Percentiles rank a stretch among this genome's conserved stretches.
phyloP scores from a whole-genome alignment of 2,888 invertebrate genomes.

The Periphyllus acericola region DNA sequence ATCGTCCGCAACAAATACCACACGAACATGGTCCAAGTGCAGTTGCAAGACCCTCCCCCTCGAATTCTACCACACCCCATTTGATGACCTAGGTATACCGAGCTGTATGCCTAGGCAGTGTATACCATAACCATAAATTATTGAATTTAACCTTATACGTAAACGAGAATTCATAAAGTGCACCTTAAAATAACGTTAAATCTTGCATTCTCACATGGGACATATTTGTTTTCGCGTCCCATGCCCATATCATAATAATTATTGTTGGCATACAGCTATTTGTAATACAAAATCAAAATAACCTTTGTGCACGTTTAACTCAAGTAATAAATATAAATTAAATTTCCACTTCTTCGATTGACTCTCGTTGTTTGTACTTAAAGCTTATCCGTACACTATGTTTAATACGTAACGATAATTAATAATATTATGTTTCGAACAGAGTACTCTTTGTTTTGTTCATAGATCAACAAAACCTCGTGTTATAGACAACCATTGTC shows the following conservation, averaged over 20 bases:
- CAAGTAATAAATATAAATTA: no score
- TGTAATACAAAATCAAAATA: no score
- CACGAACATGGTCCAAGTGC: not conserved
- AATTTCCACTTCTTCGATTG: no score
- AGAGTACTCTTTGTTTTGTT: no score
- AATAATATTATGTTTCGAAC: no score
- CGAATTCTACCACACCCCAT: not conserved
- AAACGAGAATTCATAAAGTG: not conserved
- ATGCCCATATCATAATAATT: not conserved
- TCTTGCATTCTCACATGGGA: not conserved
- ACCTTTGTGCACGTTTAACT: no score
- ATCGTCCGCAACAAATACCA: not conserved
- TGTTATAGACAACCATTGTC: not conserved
- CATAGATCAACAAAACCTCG: no score
- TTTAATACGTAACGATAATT: no score
- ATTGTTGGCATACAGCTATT: no score
- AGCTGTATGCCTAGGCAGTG: not conserved
- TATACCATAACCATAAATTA: conserved; percentile 8
- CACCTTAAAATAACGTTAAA: not conserved
- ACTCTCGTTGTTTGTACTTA: no score
- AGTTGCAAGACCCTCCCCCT: not conserved
- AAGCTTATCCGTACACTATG: no score
- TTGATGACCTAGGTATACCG: not conserved
- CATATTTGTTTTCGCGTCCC: not conserved
- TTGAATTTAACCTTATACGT: not conserved